phyloP scores from a whole-genome alignment of 2,888 invertebrate species.

The Napeogenes sylphis region DNA sequence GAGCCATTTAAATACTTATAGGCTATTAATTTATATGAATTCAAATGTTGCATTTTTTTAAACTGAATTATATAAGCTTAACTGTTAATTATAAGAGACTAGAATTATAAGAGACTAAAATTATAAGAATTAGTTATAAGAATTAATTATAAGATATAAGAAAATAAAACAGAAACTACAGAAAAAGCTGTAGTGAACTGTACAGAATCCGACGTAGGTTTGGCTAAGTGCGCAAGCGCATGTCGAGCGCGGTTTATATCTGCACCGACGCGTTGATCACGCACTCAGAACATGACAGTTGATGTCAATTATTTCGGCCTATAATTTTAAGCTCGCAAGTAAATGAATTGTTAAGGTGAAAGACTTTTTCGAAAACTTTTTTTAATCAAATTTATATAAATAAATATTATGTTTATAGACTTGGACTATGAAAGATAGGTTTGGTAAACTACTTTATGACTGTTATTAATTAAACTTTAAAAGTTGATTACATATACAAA shows the following conservation, averaged over 20 bases:
- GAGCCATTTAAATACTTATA: no score
- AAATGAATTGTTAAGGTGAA: no score
- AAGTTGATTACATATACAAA: conserved; percentile 45
- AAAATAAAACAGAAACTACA: background rate
- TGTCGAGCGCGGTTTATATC: conserved; percentile 48
- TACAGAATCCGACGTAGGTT: conserved; percentile 23
- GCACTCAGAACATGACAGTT: conserved; percentile 45
- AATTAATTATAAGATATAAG: no score
- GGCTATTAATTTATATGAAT: no score
- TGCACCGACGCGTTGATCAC: conserved; percentile 46
- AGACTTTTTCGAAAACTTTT: no score
- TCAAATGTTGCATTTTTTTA: no score
- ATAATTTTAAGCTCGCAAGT: background rate
- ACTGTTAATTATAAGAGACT: no score
- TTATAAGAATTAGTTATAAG: no score
- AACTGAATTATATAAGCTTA: no score
- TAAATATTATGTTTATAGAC: no score
- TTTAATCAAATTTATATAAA: no score
- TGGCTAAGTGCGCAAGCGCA: conserved; percentile 41
- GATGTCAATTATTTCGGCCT: background rate
- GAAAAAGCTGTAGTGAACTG: background rate
- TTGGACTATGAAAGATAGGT: background rate
- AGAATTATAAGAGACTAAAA: no score
- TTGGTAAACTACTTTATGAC: background rate
- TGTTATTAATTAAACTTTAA: background rate